Percentiles rank a stretch among this genome's conserved stretches.
Evolutionary conservation across 2,797 vertebrate genomes (phyloP).

Genomic region (Yasuhikotakia modesta): DNA sequence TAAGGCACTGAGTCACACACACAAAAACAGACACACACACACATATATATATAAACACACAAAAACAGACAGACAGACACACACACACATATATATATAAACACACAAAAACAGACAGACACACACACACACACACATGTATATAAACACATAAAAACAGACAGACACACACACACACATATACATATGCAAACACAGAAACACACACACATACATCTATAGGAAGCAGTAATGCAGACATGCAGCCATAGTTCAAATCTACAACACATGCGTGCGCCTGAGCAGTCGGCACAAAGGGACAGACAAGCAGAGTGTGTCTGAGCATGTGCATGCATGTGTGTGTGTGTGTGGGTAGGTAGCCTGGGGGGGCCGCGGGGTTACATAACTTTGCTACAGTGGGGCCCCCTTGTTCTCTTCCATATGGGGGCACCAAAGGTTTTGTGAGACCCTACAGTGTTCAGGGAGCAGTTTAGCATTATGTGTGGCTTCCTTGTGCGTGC

Average conservation of each 20-base stretch:
- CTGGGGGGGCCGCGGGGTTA: conserved; percentile 38
- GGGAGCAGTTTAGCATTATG: conserved; percentile 18
- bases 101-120: no score
- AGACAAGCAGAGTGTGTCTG: conserved; percentile 43
- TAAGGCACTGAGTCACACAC: background rate
- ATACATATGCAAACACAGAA: no score
- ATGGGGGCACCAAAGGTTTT: conserved; percentile 48
- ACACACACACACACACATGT: background rate
- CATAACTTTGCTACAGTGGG: conserved; percentile 40
- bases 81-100: background rate
- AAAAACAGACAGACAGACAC: no score
- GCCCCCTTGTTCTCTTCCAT: conserved; percentile 49
- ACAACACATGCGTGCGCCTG: conserved; percentile 20
- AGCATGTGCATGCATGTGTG: conserved; percentile 39
- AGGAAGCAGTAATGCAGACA: conserved; percentile 3
- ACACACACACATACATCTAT: background rate
- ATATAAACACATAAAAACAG: no score
- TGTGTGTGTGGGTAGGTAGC: conserved; percentile 38
- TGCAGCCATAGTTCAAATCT: conserved; percentile 30
- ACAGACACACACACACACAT: no score
- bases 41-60: background rate
- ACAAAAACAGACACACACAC: background rate
- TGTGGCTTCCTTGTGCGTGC: conserved; percentile 9
- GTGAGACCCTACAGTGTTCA: conserved; percentile 10
- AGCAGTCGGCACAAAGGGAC: conserved; percentile 64